These are phyloP conservation scores for Danaus plexippus DNA, from an alignment of 1,140 invertebrate genomes.

Conservation along the genomic window DNA sequence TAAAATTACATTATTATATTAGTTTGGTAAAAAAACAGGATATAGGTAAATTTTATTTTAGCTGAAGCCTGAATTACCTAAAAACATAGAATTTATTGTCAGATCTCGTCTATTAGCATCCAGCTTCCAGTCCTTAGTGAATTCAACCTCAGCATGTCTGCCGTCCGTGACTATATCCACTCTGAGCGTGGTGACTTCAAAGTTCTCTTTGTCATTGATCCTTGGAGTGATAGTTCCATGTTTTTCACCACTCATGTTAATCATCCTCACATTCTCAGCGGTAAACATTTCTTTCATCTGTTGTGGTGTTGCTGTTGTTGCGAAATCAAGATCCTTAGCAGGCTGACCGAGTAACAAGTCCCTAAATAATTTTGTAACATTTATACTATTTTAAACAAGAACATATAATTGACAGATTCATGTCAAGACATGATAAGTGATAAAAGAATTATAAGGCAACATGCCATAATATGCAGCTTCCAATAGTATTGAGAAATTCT, in stretches of 20 bases:
- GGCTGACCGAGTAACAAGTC: slow-evolving; percentile 91
- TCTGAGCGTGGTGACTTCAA: slow-evolving; percentile 93
- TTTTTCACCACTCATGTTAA: slow-evolving; percentile 94
- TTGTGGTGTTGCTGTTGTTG: slow-evolving; percentile 95
- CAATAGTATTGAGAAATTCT: too few relatives aligned
- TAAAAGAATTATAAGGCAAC: too few relatives aligned
- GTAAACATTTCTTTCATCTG: slow-evolving; percentile 97
- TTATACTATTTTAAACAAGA: neutral
- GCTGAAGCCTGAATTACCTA: slow-evolving; percentile 80
- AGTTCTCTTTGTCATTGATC: slow-evolving; percentile 96
- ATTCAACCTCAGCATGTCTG: slow-evolving; percentile 94
- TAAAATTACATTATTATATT: too few relatives aligned
- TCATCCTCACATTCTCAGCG: slow-evolving; percentile 88
- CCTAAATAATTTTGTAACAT: slow-evolving; percentile 63
- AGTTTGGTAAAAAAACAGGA: too few relatives aligned
- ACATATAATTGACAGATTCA: neutral
- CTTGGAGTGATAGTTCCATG: slow-evolving; percentile 98
- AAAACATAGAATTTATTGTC: slow-evolving; percentile 99
- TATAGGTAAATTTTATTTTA: neutral
- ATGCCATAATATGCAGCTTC: too few relatives aligned
- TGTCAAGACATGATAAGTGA: too few relatives aligned
- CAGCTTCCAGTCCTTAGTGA: slow-evolving; percentile 94
- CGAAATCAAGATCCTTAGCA: slow-evolving; percentile 97
- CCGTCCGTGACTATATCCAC: slow-evolving; percentile 96
- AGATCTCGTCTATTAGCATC: slow-evolving; percentile 97